phyloP scores from a whole-genome alignment of 1,140 invertebrate genomes.

The Aphelenchoides besseyi region DNA sequence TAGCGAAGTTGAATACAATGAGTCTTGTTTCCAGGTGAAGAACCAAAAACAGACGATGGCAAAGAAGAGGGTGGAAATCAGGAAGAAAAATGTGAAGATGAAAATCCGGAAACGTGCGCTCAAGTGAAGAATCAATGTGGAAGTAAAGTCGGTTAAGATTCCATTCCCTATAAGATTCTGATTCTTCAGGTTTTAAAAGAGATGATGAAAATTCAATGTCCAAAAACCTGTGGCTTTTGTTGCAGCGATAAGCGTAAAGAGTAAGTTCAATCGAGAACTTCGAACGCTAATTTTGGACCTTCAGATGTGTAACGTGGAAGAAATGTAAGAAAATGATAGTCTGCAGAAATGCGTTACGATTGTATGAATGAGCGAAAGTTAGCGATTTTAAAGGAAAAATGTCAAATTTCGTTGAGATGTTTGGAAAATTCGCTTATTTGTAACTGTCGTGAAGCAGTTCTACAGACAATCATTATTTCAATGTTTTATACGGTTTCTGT shows the following conservation, averaged over 20 bases:
- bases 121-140: conserved; percentile 14
- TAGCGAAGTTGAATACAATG: no score
- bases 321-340: no score
- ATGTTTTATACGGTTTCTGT: conserved; percentile 15
- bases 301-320: background rate
- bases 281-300: background rate
- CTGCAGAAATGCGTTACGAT: no score
- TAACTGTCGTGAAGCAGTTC: background rate
- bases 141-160: background rate
- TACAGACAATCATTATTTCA: no score
- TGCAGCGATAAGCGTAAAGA: conserved; percentile 7
- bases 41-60: background rate
- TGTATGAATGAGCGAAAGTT: no score
- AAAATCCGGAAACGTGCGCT: background rate
- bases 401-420: no score
- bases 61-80: background rate
- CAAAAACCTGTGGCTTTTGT: conserved; percentile 17
- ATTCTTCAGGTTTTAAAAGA: conserved; percentile 11
- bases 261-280: background rate
- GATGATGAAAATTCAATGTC: conserved; percentile 14
- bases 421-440: background rate
- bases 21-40: background rate
- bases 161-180: background rate
- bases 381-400: no score
- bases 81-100: conserved; percentile 17